Conservation (phyloP, 2,888 invertebrate species). For the Lobophora halterata region DNA sequence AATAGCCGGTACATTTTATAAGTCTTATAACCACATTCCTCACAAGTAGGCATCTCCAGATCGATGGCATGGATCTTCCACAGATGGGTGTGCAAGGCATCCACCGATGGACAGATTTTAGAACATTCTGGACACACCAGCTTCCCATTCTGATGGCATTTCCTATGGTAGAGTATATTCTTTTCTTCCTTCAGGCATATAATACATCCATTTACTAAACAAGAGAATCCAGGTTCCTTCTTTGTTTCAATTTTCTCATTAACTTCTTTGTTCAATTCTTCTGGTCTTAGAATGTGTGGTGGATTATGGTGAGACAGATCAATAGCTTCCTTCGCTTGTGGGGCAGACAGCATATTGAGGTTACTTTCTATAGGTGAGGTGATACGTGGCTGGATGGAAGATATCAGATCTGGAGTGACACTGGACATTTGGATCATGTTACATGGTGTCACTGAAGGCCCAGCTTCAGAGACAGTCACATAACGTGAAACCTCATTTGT, state of each 20-base stretch:
- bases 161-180: slow-evolving; percentile 83
- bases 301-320: slow-evolving; percentile 29
- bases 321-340: slow-evolving; percentile 25
- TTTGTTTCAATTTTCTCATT: slow-evolving; percentile 31
- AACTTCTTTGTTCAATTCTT: slow-evolving; percentile 36
- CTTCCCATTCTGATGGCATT: slow-evolving; percentile 79
- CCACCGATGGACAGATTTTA: slow-evolving; percentile 79
- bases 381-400: slow-evolving; percentile 56
- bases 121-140: slow-evolving; percentile 85
- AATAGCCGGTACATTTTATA: slow-evolving; percentile 85
- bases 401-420: slow-evolving; percentile 70
- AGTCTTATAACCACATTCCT: slow-evolving; percentile 87
- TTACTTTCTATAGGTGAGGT: slow-evolving; percentile 30
- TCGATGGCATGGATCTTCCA: slow-evolving; percentile 90
- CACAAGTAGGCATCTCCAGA: slow-evolving; percentile 89
- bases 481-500: slow-evolving; percentile 66
- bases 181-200: slow-evolving; percentile 78
- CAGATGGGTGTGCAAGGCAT: slow-evolving; percentile 87
- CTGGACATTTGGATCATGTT: slow-evolving; percentile 61
- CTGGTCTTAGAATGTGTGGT: slow-evolving; percentile 40
- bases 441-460: slow-evolving; percentile 42
- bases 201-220: slow-evolving; percentile 78
- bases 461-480: slow-evolving; percentile 55
- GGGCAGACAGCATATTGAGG: slow-evolving; percentile 34
- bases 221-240: slow-evolving; percentile 55